Evolutionary conservation across 2,888 invertebrate species (phyloP).

Genomic region (Leucophora obtusa): DNA sequence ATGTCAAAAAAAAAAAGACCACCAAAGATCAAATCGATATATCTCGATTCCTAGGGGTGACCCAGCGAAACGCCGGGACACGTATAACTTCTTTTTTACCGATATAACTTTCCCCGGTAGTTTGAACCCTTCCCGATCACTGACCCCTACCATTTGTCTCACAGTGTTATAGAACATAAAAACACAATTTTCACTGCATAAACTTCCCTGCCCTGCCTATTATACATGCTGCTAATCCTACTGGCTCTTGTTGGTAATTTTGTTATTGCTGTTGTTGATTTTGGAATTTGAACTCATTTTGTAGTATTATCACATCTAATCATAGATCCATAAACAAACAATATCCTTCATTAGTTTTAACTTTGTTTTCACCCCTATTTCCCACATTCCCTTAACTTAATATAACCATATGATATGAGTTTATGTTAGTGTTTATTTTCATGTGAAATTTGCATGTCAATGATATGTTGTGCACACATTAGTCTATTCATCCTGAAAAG

Average conservation of each 20-base stretch:
- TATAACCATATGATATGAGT: too few relatives aligned
- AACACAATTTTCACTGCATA: too few relatives aligned
- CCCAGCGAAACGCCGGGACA: too few relatives aligned
- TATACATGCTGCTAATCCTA: constrained; percentile 44
- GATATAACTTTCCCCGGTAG: too few relatives aligned
- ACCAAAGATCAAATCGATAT: too few relatives aligned
- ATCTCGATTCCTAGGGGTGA: too few relatives aligned
- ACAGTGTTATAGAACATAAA: too few relatives aligned
- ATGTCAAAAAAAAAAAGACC: too few relatives aligned
- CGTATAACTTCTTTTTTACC: too few relatives aligned
- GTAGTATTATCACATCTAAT: constrained; percentile 63
- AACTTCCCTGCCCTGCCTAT: too few relatives aligned
- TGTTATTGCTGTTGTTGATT: constrained; percentile 30
- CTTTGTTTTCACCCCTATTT: constrained; percentile 18
- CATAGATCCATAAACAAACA: constrained; percentile 61
- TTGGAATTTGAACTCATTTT: constrained; percentile 60
- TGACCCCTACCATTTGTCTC: too few relatives aligned
- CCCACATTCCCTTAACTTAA: neutral
- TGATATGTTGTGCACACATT: constrained; percentile 9
- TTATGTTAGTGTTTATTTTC: constrained; percentile 11
- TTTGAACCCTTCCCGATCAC: too few relatives aligned
- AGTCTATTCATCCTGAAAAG: neutral
- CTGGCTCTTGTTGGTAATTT: constrained; percentile 28
- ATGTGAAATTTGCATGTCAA: constrained; percentile 21
- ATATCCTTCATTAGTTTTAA: constrained; percentile 61